Evolutionary conservation across 2,113 vertebrate species (phyloP).

Genomic region (Larimichthys polyactis): DNA sequence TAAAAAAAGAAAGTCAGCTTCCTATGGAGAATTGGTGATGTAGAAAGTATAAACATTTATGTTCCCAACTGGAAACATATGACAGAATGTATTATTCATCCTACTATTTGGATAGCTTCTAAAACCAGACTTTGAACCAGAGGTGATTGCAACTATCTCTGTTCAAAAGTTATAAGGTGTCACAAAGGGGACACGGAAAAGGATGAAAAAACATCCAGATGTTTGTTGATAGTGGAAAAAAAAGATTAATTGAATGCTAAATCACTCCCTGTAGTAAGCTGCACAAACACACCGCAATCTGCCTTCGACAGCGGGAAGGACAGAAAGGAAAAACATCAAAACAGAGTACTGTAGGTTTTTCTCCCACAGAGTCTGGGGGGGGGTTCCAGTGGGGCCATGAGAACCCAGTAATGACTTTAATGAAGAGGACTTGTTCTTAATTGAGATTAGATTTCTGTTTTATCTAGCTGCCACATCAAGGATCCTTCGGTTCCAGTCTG

Average conservation of each 20-base stretch:
- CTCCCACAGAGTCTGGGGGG: constrained; percentile 6
- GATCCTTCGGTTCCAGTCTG: constrained; percentile 79
- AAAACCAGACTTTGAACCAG: constrained; percentile 33
- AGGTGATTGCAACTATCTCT: constrained; percentile 37
- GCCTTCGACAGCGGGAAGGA: neutral
- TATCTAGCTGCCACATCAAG: constrained; percentile 79
- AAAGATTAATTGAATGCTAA: constrained; percentile 27
- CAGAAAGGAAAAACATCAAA: constrained; percentile 16
- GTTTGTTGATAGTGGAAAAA: constrained; percentile 30
- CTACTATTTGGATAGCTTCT: constrained; percentile 41
- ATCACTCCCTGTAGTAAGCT: constrained; percentile 32
- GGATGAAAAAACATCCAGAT: constrained; percentile 35
- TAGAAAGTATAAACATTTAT: constrained; percentile 38
- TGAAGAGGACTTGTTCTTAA: constrained; percentile 77
- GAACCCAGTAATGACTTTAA: constrained; percentile 70
- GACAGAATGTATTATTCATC: constrained; percentile 28
- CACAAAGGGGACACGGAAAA: constrained; percentile 26
- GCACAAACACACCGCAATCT: constrained; percentile 20
- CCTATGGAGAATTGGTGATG: constrained; percentile 3
- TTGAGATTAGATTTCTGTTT: constrained; percentile 83
- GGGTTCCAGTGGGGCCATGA: constrained; percentile 37
- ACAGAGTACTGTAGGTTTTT: constrained; percentile 2
- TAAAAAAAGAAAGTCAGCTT: constrained; percentile 1
- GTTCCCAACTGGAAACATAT: constrained; percentile 12
- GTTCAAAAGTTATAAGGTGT: constrained; percentile 17